Evolutionary conservation across 30 jellyfish, hydroid and myxozoan genomes (phyloP), one percentile per base, ranked within the genome.

Genomic region (Clytia hemisphaerica): DNA sequence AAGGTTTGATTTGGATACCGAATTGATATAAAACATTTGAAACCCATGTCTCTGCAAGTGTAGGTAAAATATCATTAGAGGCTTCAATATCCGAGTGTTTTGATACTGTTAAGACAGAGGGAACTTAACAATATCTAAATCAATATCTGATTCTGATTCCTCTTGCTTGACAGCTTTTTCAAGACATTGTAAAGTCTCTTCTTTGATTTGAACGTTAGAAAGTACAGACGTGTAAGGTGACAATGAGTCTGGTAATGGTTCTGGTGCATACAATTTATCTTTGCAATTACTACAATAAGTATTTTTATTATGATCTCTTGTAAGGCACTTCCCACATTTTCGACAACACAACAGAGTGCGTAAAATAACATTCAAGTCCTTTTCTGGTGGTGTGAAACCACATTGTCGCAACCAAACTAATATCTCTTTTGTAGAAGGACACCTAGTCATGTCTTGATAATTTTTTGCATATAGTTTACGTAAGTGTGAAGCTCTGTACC

Each of bases 381-480:
- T 45, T 76, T 89, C 98, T 37, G 95, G 24, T 0, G 98, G 98
- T 1, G 93, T 77, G 64, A 58, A 72, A 1, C 98, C 98, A 69
- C 76, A 79, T 58, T 37, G 58, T 27, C 98, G 45, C 46, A 94
- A 89, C 98, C 98, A 89, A 46, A 80, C 2, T 92, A 80, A 48
- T 4, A 89, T 48, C 33, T 71, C 68, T 45, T 81, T 81, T n/a
- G 98, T 89, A 10, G 87, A 37, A 6, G 80, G 49, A 4, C 35
- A 18, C 6, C 27, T 27, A n/a, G 81, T 29, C 32, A 42, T 49
- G 27, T 78, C 71, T 19, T 37, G 36, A 35, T 42, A 22, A 31
- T 32, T 63, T 24, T 58, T 34, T 19, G 21, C 34, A 6, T 72
- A 35, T 72, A 42, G 45, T 16, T 30, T 34, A 45, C 81, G 80